These are phyloP conservation scores for Seriola quinqueradiata DNA, from an alignment of 2,113 vertebrate genomes.

Conservation along the genomic window DNA sequence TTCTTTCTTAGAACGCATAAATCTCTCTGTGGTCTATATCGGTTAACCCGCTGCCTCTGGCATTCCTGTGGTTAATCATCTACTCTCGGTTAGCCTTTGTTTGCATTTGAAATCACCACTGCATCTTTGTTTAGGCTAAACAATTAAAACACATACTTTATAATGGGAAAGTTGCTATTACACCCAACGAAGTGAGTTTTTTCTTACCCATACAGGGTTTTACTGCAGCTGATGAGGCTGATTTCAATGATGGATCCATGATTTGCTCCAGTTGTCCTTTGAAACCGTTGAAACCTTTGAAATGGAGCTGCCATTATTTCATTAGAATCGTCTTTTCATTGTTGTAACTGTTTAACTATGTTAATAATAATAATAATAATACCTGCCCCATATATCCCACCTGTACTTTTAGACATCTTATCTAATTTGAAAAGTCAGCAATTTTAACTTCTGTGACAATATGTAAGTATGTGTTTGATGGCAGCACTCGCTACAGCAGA, in stretches of 20 bases:
- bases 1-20: conserved; percentile 4
- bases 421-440: neutral
- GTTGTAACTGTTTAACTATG: too few species aligned
- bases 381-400: too few species aligned
- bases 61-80: conserved; percentile 78
- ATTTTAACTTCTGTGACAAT: neutral
- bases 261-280: too few species aligned
- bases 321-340: too few species aligned
- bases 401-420: neutral
- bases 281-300: too few species aligned
- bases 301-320: too few species aligned
- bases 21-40: conserved; percentile 24
- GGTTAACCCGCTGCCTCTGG: conserved; percentile 36
- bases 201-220: neutral
- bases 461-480: too few species aligned
- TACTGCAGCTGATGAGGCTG: neutral
- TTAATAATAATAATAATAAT: too few species aligned
- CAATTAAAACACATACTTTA: neutral
- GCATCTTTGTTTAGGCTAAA: conserved; percentile 39
- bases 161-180: neutral
- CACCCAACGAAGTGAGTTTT: neutral
- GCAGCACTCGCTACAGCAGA: too few species aligned
- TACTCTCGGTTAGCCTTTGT: conserved; percentile 25
- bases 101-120: conserved; percentile 57
- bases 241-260: neutral